Evolutionary conservation across 64 coral and sea anemone species (phyloP).

Genomic region (Anthopleura sola): DNA sequence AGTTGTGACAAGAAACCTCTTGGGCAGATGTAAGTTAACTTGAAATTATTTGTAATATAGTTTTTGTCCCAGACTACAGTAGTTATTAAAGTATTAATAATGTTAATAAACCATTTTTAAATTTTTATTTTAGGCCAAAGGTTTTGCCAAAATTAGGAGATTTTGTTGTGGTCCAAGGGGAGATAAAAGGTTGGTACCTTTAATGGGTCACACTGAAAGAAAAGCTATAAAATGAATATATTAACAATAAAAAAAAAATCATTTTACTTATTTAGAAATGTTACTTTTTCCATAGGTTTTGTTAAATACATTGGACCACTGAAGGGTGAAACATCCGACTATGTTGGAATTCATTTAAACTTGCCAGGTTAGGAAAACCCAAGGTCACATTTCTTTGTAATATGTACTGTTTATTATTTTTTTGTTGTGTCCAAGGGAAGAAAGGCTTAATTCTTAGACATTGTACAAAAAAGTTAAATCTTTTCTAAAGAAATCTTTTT

Average conservation of each 20-base stretch:
- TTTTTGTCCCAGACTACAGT: too few species aligned
- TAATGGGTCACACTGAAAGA: not conserved
- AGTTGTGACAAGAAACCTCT: not conserved
- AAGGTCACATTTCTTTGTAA: too few species aligned
- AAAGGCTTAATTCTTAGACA: too few species aligned
- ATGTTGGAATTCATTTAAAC: not conserved
- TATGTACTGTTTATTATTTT: too few species aligned
- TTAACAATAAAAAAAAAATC: not conserved
- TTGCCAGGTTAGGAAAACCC: not conserved
- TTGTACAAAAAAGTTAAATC: too few species aligned
- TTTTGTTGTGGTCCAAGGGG: conserved; percentile 12
- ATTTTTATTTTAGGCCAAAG: conserved; percentile 6
- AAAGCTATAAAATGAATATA: not conserved
- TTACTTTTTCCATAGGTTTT: not conserved
- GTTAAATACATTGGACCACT: conserved; percentile 22
- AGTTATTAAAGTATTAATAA: not conserved
- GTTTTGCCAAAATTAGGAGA: conserved; percentile 23
- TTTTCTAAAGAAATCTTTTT: not conserved
- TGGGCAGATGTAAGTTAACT: not conserved
- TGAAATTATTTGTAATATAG: not conserved
- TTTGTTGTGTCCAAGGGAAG: too few species aligned
- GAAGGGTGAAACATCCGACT: not conserved
- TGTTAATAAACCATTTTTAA: not conserved
- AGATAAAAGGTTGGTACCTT: not conserved
- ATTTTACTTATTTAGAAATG: too few species aligned